A percentile compares a stretch with the other conserved stretches of the same genome.
Conservation (phyloP, 2,797 vertebrate genomes). For the Numenius phaeopus region DNA sequence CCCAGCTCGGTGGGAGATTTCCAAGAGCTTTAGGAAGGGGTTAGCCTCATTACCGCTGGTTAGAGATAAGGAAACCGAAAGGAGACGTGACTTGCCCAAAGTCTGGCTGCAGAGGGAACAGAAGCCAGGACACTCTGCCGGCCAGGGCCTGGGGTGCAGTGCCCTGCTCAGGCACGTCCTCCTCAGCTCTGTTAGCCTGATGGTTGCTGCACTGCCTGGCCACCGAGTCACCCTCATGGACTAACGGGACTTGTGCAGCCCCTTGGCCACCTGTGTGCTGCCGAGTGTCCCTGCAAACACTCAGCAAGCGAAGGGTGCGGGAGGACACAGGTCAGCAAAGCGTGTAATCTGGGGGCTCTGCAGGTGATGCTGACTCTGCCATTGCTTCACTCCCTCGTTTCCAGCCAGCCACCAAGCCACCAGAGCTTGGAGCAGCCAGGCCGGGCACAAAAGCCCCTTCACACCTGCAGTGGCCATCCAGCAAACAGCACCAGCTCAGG, state of each 20-base stretch:
- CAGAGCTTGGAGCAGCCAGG: neutral
- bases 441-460: neutral
- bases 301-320: accelerated
- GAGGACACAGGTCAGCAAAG: neutral
- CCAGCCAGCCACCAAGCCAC: neutral
- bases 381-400: neutral
- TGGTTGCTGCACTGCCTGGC: neutral
- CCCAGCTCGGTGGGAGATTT: neutral
- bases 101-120: neutral
- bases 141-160: accelerated
- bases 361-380: neutral
- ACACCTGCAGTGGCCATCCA: neutral
- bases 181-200: neutral
- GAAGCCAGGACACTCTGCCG: neutral
- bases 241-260: neutral
- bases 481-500: neutral
- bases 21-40: neutral
- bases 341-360: accelerated
- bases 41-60: neutral
- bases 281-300: neutral
- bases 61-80: neutral
- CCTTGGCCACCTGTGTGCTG: accelerated
- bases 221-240: neutral
- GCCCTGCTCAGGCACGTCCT: neutral
- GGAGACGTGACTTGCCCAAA: neutral